Percentiles rank a stretch among this genome's conserved stretches.
Evolutionary conservation across 37 sponge, comb jelly and placozoan genomes (phyloP).

Genomic region (Chondrilla cf. caribensis): DNA sequence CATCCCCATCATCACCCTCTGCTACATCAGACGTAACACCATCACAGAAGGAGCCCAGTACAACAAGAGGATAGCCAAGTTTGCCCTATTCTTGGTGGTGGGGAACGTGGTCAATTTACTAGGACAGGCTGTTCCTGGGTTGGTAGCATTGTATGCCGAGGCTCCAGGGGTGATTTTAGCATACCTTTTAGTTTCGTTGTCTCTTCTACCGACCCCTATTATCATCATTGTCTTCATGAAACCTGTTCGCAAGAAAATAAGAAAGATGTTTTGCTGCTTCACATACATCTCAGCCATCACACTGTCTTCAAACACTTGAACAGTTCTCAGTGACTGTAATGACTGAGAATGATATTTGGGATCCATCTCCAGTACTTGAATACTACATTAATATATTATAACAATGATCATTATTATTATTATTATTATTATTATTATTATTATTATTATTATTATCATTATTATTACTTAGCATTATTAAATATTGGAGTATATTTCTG

Average conservation of each 20-base stretch:
- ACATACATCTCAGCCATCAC: too few species aligned
- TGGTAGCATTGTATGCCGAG: not conserved
- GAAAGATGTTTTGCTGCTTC: not conserved
- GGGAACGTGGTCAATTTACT: not conserved
- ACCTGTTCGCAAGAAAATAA: not conserved
- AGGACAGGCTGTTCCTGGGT: not conserved
- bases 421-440: too few species aligned
- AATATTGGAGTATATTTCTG: too few species aligned
- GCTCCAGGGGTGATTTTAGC: not conserved
- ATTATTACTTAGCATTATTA: too few species aligned
- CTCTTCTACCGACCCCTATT: not conserved
- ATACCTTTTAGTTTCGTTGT: not conserved
- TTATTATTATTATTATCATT: too few species aligned
- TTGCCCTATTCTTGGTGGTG: not conserved
- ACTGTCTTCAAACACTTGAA: too few species aligned
- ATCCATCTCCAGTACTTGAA: too few species aligned
- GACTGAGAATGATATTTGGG: too few species aligned
- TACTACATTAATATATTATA: too few species aligned
- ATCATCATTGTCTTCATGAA: slow-evolving; percentile 3
- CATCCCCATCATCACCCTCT: not conserved
- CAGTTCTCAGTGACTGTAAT: too few species aligned
- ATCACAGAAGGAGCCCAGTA: not conserved
- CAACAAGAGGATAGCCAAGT: not conserved
- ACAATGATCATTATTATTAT: too few species aligned
- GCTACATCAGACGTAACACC: slow-evolving; percentile 8